phyloP scores from a whole-genome alignment of 1,140 invertebrate genomes.

The Apolygus lucorum region DNA sequence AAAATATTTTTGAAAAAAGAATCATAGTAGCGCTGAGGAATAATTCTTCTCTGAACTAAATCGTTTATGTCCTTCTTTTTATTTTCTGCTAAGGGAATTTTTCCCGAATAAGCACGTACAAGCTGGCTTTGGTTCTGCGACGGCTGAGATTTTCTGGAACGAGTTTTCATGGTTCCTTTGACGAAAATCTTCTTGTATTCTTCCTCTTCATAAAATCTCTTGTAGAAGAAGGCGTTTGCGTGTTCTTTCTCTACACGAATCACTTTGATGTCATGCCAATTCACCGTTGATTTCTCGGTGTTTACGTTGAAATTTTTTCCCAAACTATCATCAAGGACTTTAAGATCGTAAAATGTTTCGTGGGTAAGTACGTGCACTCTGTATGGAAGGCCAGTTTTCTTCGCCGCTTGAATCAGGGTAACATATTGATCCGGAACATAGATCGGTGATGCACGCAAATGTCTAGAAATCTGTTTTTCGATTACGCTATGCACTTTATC shows the following conservation, averaged over 20 bases:
- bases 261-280: conserved; percentile 16
- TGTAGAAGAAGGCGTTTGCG: conserved; percentile 13
- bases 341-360: conserved; percentile 21
- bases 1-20: too few species aligned
- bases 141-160: too few species aligned
- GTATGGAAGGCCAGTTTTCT: conserved; percentile 6
- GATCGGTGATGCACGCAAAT: conserved; percentile 37
- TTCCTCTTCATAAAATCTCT: background rate
- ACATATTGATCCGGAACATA: conserved; percentile 31
- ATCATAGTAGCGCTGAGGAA: too few species aligned
- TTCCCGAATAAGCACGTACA: too few species aligned
- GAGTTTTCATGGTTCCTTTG: background rate
- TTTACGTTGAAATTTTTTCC: conserved; percentile 20
- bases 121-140: too few species aligned
- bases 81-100: too few species aligned
- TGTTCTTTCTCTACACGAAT: conserved; percentile 3
- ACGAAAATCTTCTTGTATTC: background rate
- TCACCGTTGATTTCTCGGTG: conserved; percentile 10
- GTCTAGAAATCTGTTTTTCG: conserved; percentile 35
- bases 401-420: conserved; percentile 7
- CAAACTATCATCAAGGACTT: conserved; percentile 6
- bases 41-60: too few species aligned
- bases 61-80: too few species aligned
- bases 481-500: conserved; percentile 39
- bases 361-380: background rate